Base-by-base conservation (phyloP, 2,797 vertebrate genomes). In the Manis javanica region DNA sequence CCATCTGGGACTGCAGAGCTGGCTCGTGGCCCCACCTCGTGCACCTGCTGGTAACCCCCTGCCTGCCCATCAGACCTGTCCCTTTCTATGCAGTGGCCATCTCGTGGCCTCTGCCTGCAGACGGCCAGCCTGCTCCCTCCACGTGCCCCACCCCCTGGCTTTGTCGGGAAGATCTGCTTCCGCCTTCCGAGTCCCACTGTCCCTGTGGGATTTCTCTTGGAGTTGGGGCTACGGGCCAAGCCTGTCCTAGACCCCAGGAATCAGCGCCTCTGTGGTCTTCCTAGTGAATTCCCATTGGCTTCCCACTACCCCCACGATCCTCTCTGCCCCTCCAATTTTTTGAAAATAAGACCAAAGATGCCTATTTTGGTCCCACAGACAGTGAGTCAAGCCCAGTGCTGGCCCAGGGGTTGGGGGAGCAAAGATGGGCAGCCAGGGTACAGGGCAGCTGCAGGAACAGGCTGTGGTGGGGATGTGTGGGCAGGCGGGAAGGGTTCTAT, bases 21-120 rank as follows among this genome's bases (percentile, higher is more conserved):
- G 42, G 37, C 24, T 51, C 46, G 53, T 0, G n/a, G 53, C 10
- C n/a, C 39, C 1, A 0, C n/a, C 14, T 49, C 5, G 0, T 0
- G 8, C 23, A 0, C 51, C 81, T 55, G 37, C 34, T 15, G 1
- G 49, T n/a, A 46, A 6, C 15, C 37, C 49, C 64, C 9, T 1
- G 10, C 46, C 68, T 42, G 26, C 46, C 19, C 6, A 3, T 21
- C 46, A n/a, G 57, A 39, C 2, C 13, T 26, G 19, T n/a, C 42
- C 39, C n/a, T 37, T 26, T 7, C 29, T 7, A 3, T 4, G 3
- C 34, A 5, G 29, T 7, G 1, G 63, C 49, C 59, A 14, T 72
- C n/a, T 15, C 71, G 31, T 4, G 15, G 23, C 37, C 15, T 46
- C 37, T 16, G 63, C 13, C 2, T 13, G n/a, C n/a, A 0, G n/a